A percentile compares a stretch with the other conserved stretches of the same genome.
Evolutionary conservation across 2,888 invertebrate genomes (phyloP).

Genomic region (Apomyelois bistriatella): DNA sequence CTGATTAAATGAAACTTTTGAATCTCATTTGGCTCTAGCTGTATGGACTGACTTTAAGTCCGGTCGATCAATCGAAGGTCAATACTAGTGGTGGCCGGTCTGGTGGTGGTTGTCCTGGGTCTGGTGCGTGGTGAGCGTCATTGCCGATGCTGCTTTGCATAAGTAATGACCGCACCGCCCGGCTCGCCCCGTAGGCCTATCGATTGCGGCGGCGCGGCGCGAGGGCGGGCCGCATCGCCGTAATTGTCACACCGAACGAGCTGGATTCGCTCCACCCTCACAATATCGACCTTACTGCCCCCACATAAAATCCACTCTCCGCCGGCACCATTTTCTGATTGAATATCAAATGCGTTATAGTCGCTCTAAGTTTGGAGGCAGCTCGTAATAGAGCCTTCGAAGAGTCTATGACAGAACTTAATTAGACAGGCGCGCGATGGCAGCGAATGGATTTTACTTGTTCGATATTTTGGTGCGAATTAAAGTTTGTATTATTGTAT

Average conservation of each 20-base stretch:
- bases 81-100: slow-evolving; percentile 28
- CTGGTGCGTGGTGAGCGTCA: slow-evolving; percentile 27
- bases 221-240: slow-evolving; percentile 76
- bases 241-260: slow-evolving; percentile 78
- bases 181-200: slow-evolving; percentile 84
- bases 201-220: slow-evolving; percentile 84
- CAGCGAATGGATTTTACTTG: slow-evolving; percentile 78
- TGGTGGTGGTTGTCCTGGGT: slow-evolving; percentile 15
- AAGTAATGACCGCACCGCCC: slow-evolving; percentile 71
- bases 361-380: slow-evolving; percentile 74
- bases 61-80: slow-evolving; percentile 45
- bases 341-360: slow-evolving; percentile 74
- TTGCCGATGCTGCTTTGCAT: slow-evolving; percentile 72
- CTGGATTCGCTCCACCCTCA: slow-evolving; percentile 59
- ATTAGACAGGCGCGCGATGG: slow-evolving; percentile 76
- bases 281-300: slow-evolving; percentile 67
- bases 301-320: slow-evolving; percentile 56
- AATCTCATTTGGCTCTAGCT: slow-evolving; percentile 1
- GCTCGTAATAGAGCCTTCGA: slow-evolving; percentile 79
- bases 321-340: slow-evolving; percentile 46
- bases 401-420: slow-evolving; percentile 78
- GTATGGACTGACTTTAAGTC: slow-evolving; percentile 10
- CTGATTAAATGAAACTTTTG: slow-evolving; percentile 39
- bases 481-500: slow-evolving; percentile 48
- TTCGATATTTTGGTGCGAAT: slow-evolving; percentile 59